phyloP scores from a whole-genome alignment of 2,797 vertebrate species.

The Onychomys torridus region DNA sequence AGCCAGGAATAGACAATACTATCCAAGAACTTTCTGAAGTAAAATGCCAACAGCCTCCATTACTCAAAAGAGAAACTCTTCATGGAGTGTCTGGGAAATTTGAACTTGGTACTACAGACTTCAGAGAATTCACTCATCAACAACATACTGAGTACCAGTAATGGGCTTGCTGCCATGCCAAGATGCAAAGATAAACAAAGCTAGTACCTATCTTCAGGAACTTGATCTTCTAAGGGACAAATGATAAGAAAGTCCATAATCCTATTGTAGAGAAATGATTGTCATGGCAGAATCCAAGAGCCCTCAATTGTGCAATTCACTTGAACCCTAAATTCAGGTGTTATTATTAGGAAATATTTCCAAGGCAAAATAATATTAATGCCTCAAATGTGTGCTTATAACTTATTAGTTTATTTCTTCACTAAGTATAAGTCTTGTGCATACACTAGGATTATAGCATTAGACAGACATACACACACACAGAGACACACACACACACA shows the following conservation, averaged over 20 bases:
- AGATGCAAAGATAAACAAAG: neutral
- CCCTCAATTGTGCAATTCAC: neutral
- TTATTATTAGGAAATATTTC: neutral
- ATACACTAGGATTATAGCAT: neutral
- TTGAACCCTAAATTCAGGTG: neutral
- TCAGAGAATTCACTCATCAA: neutral
- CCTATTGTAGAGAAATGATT: neutral
- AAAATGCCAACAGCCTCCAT: neutral
- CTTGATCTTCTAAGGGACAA: neutral
- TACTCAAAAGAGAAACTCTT: neutral
- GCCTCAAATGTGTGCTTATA: neutral
- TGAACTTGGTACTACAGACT: neutral
- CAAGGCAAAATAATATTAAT: neutral
- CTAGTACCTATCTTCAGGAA: neutral
- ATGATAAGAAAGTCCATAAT: neutral
- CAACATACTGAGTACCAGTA: neutral
- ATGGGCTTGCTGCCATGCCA: neutral
- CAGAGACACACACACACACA: neutral
- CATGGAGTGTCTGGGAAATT: neutral
- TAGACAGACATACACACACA: neutral
- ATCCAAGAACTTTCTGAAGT: neutral
- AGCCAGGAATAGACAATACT: neutral
- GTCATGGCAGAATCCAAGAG: neutral
- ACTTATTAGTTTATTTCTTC: slow-evolving; percentile 1
- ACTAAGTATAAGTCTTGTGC: neutral